Evolutionary conservation across 2,888 invertebrate species (phyloP), one percentile per base, ranked within the genome.

Genomic region (Diachrysia chrysitis): DNA sequence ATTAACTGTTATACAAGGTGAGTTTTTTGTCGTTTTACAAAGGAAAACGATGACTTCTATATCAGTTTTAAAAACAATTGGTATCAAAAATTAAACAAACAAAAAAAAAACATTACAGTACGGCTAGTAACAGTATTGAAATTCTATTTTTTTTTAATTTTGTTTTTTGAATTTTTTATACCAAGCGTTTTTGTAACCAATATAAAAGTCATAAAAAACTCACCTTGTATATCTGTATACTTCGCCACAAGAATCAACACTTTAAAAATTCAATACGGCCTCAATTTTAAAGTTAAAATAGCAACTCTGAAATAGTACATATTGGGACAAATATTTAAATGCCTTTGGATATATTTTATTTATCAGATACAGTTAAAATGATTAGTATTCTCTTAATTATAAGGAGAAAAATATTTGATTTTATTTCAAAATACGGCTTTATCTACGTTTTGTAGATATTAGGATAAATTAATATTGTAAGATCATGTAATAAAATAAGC

Each of bases 401-500:
- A 51, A 54, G 56, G 56, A 29, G 29, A n/a, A 56, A 56, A 32
- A 56, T 56, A 32, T 10, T 32, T 35, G 6, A 32, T 56, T 32
- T 32, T 32, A 32, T 12, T 56, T 19, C 21, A 51, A 21, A 21
- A 51, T 51, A 51, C 42, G 42, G 42, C 16, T 42, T 42, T 51
- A 21, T 10, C 48, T 51, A 48, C 42, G n/a, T 48, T 0, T 21
- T 21, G n/a, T 58, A 69, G 10, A 63, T 21, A n/a, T 17, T 58
- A 42, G 6, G 5, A 42, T 29, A 56, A 53, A 17, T 19, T 17
- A 53, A 23, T 21, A 21, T 23, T 48, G 21, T 37, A 48, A 48
- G 54, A 46, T 64, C 19, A n/a, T 58, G 60, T 63, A 66, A 54
- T 55, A 61, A 66, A 58, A 57, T 74, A 63, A 71, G 60, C 69